Evolutionary conservation across 2,113 vertebrate species (phyloP).

Genomic region (Misgurnus mizolepis): DNA sequence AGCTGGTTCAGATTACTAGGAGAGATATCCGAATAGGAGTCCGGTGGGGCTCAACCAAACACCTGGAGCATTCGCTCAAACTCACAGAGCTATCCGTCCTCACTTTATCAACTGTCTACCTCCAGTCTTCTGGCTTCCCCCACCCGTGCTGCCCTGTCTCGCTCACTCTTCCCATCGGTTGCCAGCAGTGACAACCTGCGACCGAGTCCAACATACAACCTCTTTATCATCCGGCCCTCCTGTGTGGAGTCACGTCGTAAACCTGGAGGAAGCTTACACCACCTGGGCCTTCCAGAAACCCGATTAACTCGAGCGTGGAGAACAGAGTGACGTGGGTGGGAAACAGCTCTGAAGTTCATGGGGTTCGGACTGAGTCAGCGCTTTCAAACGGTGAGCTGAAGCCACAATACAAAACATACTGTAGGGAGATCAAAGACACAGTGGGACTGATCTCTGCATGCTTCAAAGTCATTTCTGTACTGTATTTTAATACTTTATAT

Average conservation of each 20-base stretch:
- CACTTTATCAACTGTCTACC: constrained; percentile 39
- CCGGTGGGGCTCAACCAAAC: constrained; percentile 49
- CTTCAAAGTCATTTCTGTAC: neutral
- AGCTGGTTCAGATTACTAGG: constrained; percentile 51
- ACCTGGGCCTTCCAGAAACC: constrained; percentile 12
- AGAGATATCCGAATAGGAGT: constrained; percentile 21
- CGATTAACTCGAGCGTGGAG: constrained; percentile 14
- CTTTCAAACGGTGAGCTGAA: neutral
- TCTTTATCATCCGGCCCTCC: constrained; percentile 32
- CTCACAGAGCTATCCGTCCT: constrained; percentile 28
- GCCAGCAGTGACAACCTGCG: constrained; percentile 22
- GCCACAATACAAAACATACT: neutral
- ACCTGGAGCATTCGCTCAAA: constrained; percentile 52
- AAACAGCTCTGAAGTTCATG: neutral
- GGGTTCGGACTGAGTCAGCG: constrained; percentile 13
- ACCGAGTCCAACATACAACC: constrained; percentile 20
- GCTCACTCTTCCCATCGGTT: neutral
- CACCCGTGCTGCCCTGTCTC: neutral
- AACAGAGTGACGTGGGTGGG: constrained; percentile 10
- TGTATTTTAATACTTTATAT: too few species aligned
- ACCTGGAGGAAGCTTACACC: constrained; percentile 3
- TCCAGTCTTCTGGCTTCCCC: neutral
- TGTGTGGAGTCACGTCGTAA: constrained; percentile 3
- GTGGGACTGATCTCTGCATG: neutral
- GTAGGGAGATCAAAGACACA: neutral